Percentiles rank a stretch among this genome's conserved stretches.
Evolutionary conservation across 2,113 vertebrate genomes (phyloP).

Genomic region (Ciconia boyciana): DNA sequence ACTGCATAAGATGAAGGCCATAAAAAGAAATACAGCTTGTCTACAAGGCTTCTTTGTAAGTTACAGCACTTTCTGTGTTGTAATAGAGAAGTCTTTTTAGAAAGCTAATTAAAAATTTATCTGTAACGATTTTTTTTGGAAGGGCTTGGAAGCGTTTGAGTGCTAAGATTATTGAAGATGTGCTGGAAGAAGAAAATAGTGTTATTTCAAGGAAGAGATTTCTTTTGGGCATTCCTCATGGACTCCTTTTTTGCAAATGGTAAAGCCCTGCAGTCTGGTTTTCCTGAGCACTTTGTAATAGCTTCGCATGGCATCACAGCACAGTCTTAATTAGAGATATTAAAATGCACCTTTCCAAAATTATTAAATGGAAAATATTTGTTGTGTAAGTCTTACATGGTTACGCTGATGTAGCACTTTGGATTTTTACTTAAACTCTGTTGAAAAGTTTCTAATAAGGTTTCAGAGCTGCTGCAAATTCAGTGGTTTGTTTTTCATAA

Average conservation of each 20-base stretch:
- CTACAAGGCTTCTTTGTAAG: not conserved
- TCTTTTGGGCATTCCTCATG: not conserved
- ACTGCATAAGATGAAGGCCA: not conserved
- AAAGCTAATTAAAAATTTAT: conserved; percentile 1
- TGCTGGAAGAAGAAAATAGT: not conserved
- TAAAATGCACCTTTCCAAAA: not conserved
- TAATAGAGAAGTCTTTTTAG: not conserved
- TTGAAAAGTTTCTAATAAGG: not conserved
- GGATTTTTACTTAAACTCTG: not conserved
- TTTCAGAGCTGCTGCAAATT: not conserved
- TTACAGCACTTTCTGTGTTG: not conserved
- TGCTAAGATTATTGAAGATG: not conserved
- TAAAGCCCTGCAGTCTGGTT: not conserved
- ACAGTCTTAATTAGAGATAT: not conserved
- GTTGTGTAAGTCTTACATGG: not conserved
- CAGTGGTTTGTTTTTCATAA: not conserved
- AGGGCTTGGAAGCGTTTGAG: not conserved
- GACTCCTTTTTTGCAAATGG: not conserved
- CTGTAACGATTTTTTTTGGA: not conserved
- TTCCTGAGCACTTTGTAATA: not conserved
- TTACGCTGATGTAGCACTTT: not conserved
- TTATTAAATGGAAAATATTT: not conserved
- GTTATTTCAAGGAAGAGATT: not conserved
- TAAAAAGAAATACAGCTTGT: not conserved
- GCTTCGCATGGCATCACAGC: not conserved